phyloP scores from a whole-genome alignment of 2,797 vertebrate species.

The Lagodon rhomboides region DNA sequence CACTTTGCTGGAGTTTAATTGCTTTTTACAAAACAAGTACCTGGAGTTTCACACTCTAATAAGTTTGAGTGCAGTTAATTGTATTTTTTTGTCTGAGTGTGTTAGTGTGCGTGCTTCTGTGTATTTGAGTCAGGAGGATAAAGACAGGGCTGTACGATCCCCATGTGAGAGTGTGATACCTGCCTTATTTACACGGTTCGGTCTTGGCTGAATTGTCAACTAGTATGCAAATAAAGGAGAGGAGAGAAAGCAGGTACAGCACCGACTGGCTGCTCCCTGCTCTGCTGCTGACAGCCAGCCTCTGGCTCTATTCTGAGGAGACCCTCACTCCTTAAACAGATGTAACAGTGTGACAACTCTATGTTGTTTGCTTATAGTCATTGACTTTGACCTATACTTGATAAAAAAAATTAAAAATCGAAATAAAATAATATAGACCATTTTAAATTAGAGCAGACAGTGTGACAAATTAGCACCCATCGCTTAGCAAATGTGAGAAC shows the following conservation, averaged over 20 bases:
- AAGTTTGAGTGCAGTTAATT: slow-evolving; percentile 45
- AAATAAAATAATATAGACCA: too few relatives aligned
- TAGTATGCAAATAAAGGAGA: slow-evolving; percentile 30
- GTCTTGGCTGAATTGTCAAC: slow-evolving; percentile 29
- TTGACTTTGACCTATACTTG: not conserved
- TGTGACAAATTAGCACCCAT: too few relatives aligned
- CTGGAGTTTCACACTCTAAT: slow-evolving; percentile 51
- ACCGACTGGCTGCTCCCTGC: not conserved
- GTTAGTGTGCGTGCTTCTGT: slow-evolving; percentile 11
- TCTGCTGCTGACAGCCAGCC: not conserved
- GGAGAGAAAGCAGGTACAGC: not conserved
- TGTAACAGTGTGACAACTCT: not conserved
- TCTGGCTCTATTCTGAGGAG: not conserved
- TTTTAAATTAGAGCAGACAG: too few relatives aligned
- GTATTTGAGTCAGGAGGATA: slow-evolving; percentile 28
- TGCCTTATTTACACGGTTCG: slow-evolving; percentile 44
- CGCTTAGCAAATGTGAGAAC: too few relatives aligned
- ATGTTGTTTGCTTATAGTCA: not conserved
- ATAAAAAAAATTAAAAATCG: too few relatives aligned
- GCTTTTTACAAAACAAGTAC: slow-evolving; percentile 53
- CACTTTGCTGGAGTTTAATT: slow-evolving; percentile 42
- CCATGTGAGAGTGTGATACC: slow-evolving; percentile 40
- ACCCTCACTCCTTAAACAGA: not conserved
- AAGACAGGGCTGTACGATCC: slow-evolving; percentile 32
- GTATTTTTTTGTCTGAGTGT: slow-evolving; percentile 34